Percentiles rank a stretch among this genome's conserved stretches.
Evolutionary conservation across 2,113 vertebrate genomes (phyloP).

Genomic region (Paracanthobrama guichenoti): DNA sequence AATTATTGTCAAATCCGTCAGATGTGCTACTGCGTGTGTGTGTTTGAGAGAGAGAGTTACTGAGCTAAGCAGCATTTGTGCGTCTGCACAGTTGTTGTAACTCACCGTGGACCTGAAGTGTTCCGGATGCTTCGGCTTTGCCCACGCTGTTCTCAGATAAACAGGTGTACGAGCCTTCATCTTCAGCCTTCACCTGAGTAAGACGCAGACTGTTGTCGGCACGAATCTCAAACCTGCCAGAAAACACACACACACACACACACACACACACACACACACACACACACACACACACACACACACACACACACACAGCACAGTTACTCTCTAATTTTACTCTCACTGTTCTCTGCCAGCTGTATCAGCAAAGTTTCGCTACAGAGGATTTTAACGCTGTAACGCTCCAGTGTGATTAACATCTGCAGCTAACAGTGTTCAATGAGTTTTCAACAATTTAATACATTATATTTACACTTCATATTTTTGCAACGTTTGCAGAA

Average conservation of each 20-base stretch:
- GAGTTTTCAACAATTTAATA: neutral
- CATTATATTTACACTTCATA: neutral
- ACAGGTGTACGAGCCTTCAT: slow-evolving; percentile 93
- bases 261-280: neutral
- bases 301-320: slow-evolving; percentile 24
- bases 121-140: slow-evolving; percentile 84
- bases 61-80: slow-evolving; percentile 21
- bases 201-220: slow-evolving; percentile 86
- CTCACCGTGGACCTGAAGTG: slow-evolving; percentile 90
- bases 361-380: neutral
- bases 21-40: slow-evolving; percentile 26
- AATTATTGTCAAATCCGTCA: slow-evolving; percentile 25
- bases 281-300: slow-evolving; percentile 44
- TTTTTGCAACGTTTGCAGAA: neutral
- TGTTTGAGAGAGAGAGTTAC: slow-evolving; percentile 4
- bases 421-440: neutral
- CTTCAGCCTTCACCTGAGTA: slow-evolving; percentile 79
- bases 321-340: neutral
- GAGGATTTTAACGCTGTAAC: neutral
- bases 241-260: slow-evolving; percentile 51
- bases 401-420: slow-evolving; percentile 5
- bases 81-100: slow-evolving; percentile 13
- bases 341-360: neutral
- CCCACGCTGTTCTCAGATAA: slow-evolving; percentile 94
- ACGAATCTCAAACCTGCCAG: slow-evolving; percentile 86